These are phyloP conservation scores for Catharus ustulatus DNA, from an alignment of 2,797 vertebrate species.

Conservation along the genomic window DNA sequence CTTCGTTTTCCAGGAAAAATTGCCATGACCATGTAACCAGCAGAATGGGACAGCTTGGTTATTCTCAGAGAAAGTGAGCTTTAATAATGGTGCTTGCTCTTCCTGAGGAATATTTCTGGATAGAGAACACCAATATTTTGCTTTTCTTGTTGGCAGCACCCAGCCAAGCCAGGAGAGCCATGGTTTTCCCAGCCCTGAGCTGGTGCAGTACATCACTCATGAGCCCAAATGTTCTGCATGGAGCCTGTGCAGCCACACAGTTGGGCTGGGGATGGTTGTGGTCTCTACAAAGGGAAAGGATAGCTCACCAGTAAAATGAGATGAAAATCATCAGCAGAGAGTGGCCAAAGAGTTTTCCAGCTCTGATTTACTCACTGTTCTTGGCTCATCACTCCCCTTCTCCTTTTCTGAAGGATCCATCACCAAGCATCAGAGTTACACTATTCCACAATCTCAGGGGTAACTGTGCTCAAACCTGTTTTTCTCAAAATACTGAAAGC, in stretches of 20 bases:
- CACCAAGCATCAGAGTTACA: background rate
- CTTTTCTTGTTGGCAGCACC: background rate
- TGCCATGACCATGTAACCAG: background rate
- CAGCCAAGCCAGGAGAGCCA: background rate
- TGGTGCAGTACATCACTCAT: background rate
- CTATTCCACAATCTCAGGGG: background rate
- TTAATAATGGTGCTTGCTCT: background rate
- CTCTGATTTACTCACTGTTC: background rate
- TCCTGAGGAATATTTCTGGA: background rate
- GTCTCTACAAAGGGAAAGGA: background rate
- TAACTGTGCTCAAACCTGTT: slow-evolving; percentile 1
- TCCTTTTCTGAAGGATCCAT: background rate
- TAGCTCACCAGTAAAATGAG: background rate
- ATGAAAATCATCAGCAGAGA: background rate
- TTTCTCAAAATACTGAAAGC: slow-evolving; percentile 4
- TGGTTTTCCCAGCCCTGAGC: background rate
- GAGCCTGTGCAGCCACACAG: accelerated
- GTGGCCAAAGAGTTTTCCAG: background rate
- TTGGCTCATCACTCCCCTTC: background rate
- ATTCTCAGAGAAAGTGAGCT: background rate
- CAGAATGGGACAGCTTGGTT: background rate
- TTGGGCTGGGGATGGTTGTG: background rate
- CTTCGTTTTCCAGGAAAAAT: background rate
- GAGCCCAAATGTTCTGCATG: background rate
- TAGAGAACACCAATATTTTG: background rate